Percentiles rank a stretch among this genome's conserved stretches.
phyloP scores from a whole-genome alignment of 2,888 invertebrate species.

The Busseola fusca region DNA sequence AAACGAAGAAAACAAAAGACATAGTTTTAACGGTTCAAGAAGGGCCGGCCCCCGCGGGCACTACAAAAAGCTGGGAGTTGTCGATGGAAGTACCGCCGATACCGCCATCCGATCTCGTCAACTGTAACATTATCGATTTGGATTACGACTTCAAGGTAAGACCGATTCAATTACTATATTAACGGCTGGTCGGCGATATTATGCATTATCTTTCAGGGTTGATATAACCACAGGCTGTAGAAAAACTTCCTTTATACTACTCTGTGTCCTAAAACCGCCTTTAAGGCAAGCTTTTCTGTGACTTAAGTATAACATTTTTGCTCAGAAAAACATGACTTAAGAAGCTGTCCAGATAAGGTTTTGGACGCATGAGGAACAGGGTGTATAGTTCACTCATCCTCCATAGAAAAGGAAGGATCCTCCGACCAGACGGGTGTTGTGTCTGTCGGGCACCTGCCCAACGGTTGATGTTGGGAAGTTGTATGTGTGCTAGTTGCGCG shows the following conservation, averaged over 20 bases:
- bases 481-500: too few species aligned
- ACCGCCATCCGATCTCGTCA: conserved; percentile 93
- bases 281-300: too few species aligned
- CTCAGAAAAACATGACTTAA: too few species aligned
- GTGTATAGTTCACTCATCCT: too few species aligned
- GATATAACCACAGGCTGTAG: neutral
- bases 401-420: too few species aligned
- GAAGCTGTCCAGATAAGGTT: too few species aligned
- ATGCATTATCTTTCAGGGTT: conserved; percentile 21
- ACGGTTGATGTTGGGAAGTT: too few species aligned
- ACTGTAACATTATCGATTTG: conserved; percentile 93
- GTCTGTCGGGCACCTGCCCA: too few species aligned
- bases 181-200: neutral
- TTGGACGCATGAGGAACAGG: too few species aligned
- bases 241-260: neutral
- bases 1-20: conserved; percentile 89
- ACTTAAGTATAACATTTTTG: too few species aligned
- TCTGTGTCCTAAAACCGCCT: too few species aligned
- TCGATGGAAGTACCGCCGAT: conserved; percentile 92
- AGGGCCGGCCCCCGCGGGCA: conserved; percentile 90
- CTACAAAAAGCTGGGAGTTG: conserved; percentile 90
- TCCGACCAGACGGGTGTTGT: too few species aligned
- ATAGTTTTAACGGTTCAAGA: conserved; percentile 90
- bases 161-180: conserved; percentile 28
- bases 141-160: conserved; percentile 92